phyloP scores from a whole-genome alignment of 1,140 invertebrate genomes.

The Cyclina sinensis region DNA sequence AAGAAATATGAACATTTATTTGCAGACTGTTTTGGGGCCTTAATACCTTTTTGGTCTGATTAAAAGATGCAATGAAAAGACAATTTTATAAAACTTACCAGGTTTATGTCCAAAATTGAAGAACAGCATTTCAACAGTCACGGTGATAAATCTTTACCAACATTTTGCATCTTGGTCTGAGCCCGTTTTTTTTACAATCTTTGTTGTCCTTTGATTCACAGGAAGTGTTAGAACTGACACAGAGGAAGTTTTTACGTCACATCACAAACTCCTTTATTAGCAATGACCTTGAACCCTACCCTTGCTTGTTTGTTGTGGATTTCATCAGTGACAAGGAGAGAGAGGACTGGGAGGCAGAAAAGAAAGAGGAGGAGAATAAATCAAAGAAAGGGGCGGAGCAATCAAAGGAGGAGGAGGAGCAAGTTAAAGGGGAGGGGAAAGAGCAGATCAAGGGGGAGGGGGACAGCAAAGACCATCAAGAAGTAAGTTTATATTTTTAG shows the following conservation, averaged over 20 bases:
- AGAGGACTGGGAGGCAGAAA: slow-evolving; percentile 26
- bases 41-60: too few relatives aligned
- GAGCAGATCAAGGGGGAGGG: not conserved
- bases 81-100: too few relatives aligned
- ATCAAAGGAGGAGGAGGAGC: not conserved
- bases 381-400: slow-evolving; percentile 1
- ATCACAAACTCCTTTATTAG: slow-evolving; percentile 70
- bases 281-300: slow-evolving; percentile 74
- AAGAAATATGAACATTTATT: too few relatives aligned
- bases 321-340: slow-evolving; percentile 55
- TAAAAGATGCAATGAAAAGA: too few relatives aligned
- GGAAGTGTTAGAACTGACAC: slow-evolving; percentile 82
- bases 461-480: not conserved
- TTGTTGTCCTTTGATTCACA: slow-evolving; percentile 68
- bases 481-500: not conserved
- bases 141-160: too few relatives aligned
- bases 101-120: too few relatives aligned
- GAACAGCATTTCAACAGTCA: too few relatives aligned
- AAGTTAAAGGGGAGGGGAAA: not conserved
- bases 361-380: slow-evolving; percentile 51
- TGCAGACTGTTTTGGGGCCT: too few relatives aligned
- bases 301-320: slow-evolving; percentile 77
- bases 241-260: slow-evolving; percentile 82
- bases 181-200: too few relatives aligned
- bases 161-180: too few relatives aligned